These are phyloP conservation scores for Drosophila kohkoa DNA, from an alignment of 1,140 invertebrate genomes.

Conservation along the genomic window DNA sequence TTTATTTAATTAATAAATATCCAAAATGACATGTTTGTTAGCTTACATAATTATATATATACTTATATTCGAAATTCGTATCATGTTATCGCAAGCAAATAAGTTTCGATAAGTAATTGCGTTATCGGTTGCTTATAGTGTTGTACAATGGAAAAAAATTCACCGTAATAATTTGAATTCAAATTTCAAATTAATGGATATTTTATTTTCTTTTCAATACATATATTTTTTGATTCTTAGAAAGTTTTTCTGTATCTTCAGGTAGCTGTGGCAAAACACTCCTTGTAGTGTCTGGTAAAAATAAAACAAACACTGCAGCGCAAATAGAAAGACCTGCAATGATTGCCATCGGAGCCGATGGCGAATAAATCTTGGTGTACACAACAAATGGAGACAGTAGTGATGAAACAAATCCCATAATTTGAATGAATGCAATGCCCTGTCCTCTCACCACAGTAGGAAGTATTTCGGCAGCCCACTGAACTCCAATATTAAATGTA, in stretches of 20 bases:
- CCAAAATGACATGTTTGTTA: too few species aligned
- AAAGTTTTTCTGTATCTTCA: conserved; percentile 41
- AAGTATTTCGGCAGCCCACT: conserved; percentile 93
- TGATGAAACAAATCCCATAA: conserved; percentile 92
- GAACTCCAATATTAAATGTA: conserved; percentile 94
- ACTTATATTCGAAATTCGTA: too few species aligned
- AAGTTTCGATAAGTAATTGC: too few species aligned
- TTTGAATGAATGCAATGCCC: conserved; percentile 92
- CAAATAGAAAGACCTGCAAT: conserved; percentile 88
- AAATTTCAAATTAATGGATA: too few species aligned
- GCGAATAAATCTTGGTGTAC: conserved; percentile 89
- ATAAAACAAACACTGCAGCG: conserved; percentile 89
- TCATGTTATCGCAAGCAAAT: too few species aligned
- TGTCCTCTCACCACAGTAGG: conserved; percentile 94
- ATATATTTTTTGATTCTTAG: conserved; percentile 14
- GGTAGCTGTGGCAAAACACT: conserved; percentile 91
- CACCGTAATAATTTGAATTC: too few species aligned
- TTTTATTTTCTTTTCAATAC: background rate
- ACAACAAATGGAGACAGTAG: conserved; percentile 93
- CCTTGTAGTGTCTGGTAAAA: conserved; percentile 93
- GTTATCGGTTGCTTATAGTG: too few species aligned
- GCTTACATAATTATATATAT: too few species aligned
- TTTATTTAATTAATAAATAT: too few species aligned
- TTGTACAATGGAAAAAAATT: too few species aligned
- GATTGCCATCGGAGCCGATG: conserved; percentile 89